A percentile compares a stretch with the other conserved stretches of the same genome.
Evolutionary conservation across 2,113 vertebrate genomes (phyloP).

Genomic region (Rhinopomastus cyanomelas): DNA sequence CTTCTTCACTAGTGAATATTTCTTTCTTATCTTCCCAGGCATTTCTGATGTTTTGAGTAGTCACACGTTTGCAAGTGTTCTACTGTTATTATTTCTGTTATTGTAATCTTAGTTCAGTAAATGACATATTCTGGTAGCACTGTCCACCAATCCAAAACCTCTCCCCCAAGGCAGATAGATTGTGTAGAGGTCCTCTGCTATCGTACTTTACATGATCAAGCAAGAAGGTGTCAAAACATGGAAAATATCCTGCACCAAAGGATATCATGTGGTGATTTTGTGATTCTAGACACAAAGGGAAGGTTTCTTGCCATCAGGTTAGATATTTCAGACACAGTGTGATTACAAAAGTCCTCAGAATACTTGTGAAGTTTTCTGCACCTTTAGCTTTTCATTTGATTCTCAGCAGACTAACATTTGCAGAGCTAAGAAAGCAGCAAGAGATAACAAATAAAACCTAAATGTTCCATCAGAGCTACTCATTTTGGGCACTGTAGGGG

Average conservation of each 20-base stretch:
- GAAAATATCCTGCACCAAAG: not conserved
- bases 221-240: not conserved
- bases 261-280: accelerated
- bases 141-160: not conserved
- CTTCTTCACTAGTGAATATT: not conserved
- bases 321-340: not conserved
- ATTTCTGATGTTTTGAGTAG: not conserved
- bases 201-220: not conserved
- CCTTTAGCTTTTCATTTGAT: not conserved
- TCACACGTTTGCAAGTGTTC: not conserved
- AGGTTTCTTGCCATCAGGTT: not conserved
- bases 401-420: not conserved
- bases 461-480: not conserved
- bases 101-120: not conserved
- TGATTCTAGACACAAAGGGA: not conserved
- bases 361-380: not conserved
- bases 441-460: not conserved
- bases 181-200: accelerated
- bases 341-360: not conserved
- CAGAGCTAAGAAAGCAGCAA: not conserved
- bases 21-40: not conserved
- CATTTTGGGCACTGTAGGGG: not conserved
- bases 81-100: not conserved
- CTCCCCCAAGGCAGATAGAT: not conserved
- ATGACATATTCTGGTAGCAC: not conserved